Evolutionary conservation across 2,797 vertebrate species (phyloP).

Genomic region (Falco concolor): DNA sequence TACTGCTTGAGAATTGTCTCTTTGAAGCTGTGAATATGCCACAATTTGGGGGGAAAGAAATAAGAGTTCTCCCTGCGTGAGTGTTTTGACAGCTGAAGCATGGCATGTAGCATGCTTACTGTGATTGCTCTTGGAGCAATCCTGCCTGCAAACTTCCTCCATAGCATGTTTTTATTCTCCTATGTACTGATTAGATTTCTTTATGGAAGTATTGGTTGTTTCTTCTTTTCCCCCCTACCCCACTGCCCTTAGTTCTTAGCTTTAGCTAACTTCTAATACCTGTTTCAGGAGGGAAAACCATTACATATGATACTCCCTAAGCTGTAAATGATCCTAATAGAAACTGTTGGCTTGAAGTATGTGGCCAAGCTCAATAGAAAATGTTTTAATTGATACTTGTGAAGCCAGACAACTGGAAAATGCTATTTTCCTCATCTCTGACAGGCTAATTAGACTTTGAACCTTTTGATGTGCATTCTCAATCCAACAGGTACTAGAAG

Average conservation of each 20-base stretch:
- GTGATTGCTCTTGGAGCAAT: background rate
- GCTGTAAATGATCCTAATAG: background rate
- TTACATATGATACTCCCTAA: background rate
- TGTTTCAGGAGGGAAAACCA: background rate
- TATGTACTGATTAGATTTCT: background rate
- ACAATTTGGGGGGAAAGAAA: background rate
- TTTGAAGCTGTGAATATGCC: accelerated
- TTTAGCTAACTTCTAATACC: background rate
- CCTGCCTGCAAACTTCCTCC: background rate
- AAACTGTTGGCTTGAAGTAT: background rate
- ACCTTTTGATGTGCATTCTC: background rate
- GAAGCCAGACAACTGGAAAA: background rate
- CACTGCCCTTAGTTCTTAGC: background rate
- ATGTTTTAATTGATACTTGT: background rate
- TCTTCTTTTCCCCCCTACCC: background rate
- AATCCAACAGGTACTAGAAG: background rate
- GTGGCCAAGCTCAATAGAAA: background rate
- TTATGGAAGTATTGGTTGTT: background rate
- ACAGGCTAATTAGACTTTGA: background rate
- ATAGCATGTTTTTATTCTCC: background rate
- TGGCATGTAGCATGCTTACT: accelerated
- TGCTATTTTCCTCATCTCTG: background rate
- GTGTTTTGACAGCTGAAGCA: background rate
- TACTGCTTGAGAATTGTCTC: background rate
- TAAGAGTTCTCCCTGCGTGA: background rate